These are phyloP conservation scores for Conops quadrifasciatus DNA, from an alignment of 2,888 invertebrate species.

Conservation along the genomic window DNA sequence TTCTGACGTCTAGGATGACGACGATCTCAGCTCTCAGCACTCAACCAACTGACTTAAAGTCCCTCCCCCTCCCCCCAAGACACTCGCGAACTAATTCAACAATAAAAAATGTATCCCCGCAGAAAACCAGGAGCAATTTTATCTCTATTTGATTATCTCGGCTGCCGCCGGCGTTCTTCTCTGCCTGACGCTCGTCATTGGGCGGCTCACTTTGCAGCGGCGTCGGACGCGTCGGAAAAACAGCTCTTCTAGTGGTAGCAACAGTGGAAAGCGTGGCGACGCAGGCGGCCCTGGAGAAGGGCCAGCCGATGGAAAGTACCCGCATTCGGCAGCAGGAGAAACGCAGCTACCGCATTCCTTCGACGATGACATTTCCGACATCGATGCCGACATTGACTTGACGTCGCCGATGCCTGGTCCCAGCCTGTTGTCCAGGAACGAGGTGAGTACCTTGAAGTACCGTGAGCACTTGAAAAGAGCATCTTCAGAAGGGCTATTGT, in stretches of 20 bases:
- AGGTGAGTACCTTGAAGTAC: slow-evolving; percentile 53
- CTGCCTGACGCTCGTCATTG: slow-evolving; percentile 76
- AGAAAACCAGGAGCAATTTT: slow-evolving; percentile 70
- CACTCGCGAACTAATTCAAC: neutral
- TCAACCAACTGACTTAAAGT: neutral
- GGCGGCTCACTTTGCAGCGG: slow-evolving; percentile 75
- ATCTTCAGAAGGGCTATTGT: neutral
- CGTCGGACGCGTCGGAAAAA: slow-evolving; percentile 65
- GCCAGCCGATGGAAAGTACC: slow-evolving; percentile 68
- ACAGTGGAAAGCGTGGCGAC: slow-evolving; percentile 49
- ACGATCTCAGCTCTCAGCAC: neutral
- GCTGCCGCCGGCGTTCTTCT: slow-evolving; percentile 77
- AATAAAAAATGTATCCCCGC: slow-evolving; percentile 37
- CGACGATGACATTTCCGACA: slow-evolving; percentile 84
- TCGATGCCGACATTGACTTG: slow-evolving; percentile 77
- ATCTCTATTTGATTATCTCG: slow-evolving; percentile 83
- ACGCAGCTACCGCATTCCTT: slow-evolving; percentile 79
- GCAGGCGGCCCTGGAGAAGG: slow-evolving; percentile 47
- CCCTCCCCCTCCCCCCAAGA: neutral
- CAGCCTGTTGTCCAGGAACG: slow-evolving; percentile 60
- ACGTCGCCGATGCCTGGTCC: slow-evolving; percentile 71
- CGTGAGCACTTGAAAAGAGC: neutral
- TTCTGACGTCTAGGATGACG: neutral
- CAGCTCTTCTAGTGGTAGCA: slow-evolving; percentile 54
- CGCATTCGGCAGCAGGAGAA: slow-evolving; percentile 74